phyloP scores from a whole-genome alignment of 2,113 vertebrate species.

The Centropus unirufus region DNA sequence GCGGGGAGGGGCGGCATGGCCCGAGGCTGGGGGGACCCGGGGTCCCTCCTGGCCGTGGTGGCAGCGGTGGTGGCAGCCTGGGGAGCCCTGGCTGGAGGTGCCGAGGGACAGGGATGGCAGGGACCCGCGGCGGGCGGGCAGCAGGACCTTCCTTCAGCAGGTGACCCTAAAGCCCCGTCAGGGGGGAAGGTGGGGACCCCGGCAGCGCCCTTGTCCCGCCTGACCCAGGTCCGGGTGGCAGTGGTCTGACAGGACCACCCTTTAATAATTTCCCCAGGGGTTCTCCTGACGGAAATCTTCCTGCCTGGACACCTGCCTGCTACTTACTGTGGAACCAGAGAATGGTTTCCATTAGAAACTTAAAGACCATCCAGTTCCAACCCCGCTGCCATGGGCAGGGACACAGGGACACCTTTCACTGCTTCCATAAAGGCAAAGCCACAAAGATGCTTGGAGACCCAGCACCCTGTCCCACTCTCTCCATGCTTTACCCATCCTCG shows the following conservation, averaged over 20 bases:
- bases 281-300: rapidly evolving
- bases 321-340: too few relatives aligned
- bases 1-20: neutral
- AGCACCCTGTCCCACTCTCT: neutral
- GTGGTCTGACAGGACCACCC: rapidly evolving
- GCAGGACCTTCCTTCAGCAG: neutral
- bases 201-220: rapidly evolving
- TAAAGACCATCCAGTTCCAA: too few relatives aligned
- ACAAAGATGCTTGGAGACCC: neutral
- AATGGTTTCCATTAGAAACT: too few relatives aligned
- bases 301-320: rapidly evolving
- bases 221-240: rapidly evolving
- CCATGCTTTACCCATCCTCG: too few relatives aligned
- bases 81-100: neutral
- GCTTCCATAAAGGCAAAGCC: neutral
- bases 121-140: neutral
- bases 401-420: too few relatives aligned
- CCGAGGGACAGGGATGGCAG: neutral
- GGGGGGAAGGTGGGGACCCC: rapidly evolving
- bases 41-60: neutral
- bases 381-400: too few relatives aligned
- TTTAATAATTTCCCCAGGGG: rapidly evolving
- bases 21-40: neutral
- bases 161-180: rapidly evolving
- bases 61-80: neutral